Percentiles rank a stretch among this genome's conserved stretches.
Evolutionary conservation across 2,888 invertebrate species (phyloP).

Genomic region (Caenorhabditis japonica): DNA sequence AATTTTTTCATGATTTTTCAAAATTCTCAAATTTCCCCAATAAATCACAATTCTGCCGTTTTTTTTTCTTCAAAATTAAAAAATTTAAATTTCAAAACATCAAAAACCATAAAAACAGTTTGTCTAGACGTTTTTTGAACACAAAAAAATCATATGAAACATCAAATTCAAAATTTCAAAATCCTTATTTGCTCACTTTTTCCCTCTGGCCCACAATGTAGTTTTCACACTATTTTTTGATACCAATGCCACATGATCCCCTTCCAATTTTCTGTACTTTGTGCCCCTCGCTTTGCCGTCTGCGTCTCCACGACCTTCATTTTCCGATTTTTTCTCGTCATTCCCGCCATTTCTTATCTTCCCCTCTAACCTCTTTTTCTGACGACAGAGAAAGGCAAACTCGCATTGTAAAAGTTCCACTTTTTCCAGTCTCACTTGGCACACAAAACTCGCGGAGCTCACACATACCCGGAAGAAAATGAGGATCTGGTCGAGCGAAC

Average conservation of each 20-base stretch:
- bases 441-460: neutral
- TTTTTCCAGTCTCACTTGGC: neutral
- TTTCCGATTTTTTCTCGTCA: neutral
- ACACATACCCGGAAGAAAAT: constrained; percentile 58
- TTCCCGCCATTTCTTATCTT: neutral
- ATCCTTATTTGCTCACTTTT: too few species aligned
- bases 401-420: neutral
- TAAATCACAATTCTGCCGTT: neutral
- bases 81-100: constrained; percentile 6
- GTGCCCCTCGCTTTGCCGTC: constrained; percentile 8
- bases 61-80: neutral
- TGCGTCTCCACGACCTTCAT: constrained; percentile 1
- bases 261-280: constrained; percentile 15
- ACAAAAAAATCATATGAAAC: too few species aligned
- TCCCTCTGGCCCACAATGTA: too few species aligned
- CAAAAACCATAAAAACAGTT: too few species aligned
- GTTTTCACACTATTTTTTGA: neutral
- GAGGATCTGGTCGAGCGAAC: constrained; percentile 75
- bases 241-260: constrained; percentile 13
- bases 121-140: too few species aligned
- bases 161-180: too few species aligned
- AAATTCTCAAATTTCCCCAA: neutral
- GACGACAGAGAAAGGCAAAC: too few species aligned
- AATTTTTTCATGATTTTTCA: too few species aligned
- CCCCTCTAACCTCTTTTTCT: neutral